These are phyloP conservation scores for Ametastegia equiseti DNA, from an alignment of 2,888 invertebrate genomes.

Conservation along the genomic window DNA sequence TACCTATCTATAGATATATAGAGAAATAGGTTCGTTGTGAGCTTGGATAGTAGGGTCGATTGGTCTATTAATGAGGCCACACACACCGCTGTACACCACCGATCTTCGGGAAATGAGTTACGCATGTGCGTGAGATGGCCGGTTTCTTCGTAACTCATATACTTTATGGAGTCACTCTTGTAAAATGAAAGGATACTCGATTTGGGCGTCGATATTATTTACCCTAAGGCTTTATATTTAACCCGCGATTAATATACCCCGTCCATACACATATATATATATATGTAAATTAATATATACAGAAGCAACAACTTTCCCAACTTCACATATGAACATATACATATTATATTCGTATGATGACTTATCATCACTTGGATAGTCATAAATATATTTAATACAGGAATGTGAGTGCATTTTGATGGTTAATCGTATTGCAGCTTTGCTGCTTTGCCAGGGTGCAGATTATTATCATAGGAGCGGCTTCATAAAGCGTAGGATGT, in stretches of 20 bases:
- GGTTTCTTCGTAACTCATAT: constrained; percentile 23
- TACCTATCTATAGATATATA: too few relatives aligned
- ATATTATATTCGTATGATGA: not conserved
- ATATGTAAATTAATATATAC: not conserved
- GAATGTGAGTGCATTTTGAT: too few relatives aligned
- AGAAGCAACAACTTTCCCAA: too few relatives aligned
- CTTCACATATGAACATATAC: not conserved
- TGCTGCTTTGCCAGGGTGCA: not conserved
- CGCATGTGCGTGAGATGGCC: constrained; percentile 37
- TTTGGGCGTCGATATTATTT: constrained; percentile 41
- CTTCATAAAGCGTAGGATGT: constrained; percentile 23
- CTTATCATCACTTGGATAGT: too few relatives aligned
- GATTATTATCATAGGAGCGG: not conserved
- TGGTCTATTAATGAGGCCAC: constrained; percentile 47
- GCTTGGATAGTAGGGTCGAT: constrained; percentile 20
- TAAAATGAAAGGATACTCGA: constrained; percentile 30
- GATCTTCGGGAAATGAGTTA: constrained; percentile 39
- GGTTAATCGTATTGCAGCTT: too few relatives aligned
- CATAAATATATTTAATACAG: too few relatives aligned
- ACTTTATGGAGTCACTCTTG: constrained; percentile 40
- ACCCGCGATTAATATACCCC: constrained; percentile 6
- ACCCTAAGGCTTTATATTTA: constrained; percentile 20
- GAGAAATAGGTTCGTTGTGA: too few relatives aligned
- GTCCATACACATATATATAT: not conserved
- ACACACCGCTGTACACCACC: constrained; percentile 34